These are phyloP conservation scores for Rhabdophis nuchalis DNA, from an alignment of 2,797 vertebrate genomes.

Conservation along the genomic window DNA sequence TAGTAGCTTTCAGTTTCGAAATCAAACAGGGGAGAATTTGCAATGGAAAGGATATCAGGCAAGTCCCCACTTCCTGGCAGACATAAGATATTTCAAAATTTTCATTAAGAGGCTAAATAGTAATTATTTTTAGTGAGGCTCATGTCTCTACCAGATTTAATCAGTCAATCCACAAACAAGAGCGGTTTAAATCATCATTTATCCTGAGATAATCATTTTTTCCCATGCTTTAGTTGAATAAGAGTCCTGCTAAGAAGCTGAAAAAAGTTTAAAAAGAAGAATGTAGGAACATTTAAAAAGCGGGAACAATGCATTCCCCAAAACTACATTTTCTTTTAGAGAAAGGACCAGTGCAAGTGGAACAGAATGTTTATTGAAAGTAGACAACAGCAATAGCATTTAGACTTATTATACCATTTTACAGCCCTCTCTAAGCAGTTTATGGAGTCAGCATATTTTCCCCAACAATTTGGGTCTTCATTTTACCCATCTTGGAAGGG, in stretches of 20 bases:
- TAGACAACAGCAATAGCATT: background rate
- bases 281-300: background rate
- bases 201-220: conserved; percentile 15
- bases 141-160: conserved; percentile 33
- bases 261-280: background rate
- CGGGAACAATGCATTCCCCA: background rate
- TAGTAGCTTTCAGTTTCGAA: background rate
- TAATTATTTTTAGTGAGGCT: conserved; percentile 53
- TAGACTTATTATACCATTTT: no score
- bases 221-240: conserved; percentile 22
- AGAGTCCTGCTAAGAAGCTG: background rate
- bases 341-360: background rate
- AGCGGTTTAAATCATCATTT: conserved; percentile 23
- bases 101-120: conserved; percentile 49
- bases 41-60: background rate
- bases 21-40: background rate
- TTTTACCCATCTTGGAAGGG: no score
- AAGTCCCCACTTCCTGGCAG: background rate
- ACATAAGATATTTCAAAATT: conserved; percentile 23
- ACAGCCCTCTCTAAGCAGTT: no score
- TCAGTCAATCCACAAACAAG: conserved; percentile 45
- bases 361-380: background rate
- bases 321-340: background rate
- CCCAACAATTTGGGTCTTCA: no score
- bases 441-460: no score